Conservation (phyloP, 2,113 vertebrate species). For the Hyaena hyaena region DNA sequence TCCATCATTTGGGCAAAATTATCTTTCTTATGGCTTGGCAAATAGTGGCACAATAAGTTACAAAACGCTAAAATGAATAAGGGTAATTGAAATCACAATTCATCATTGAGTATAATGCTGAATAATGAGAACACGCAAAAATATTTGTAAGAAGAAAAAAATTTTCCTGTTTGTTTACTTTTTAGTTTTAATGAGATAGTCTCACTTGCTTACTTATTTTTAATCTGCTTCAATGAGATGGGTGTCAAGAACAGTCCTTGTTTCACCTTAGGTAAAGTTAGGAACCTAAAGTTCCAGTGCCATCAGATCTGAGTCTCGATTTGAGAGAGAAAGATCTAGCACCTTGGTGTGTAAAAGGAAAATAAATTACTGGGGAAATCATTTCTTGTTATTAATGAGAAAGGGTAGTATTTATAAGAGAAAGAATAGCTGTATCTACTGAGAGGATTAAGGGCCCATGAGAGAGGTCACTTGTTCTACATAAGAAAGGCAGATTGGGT, state of each 20-base stretch:
- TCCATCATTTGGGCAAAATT: neutral
- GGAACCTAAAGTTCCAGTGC: neutral
- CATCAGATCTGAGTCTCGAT: neutral
- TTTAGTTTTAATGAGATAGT: neutral
- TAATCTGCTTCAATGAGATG: neutral
- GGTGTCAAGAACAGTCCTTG: neutral
- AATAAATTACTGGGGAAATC: neutral
- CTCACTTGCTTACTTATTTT: slow-evolving; percentile 19
- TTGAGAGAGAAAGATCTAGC: neutral
- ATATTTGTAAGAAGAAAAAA: neutral
- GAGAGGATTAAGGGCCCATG: neutral
- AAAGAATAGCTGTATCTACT: neutral
- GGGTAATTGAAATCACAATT: neutral
- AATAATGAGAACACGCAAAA: neutral
- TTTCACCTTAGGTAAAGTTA: neutral
- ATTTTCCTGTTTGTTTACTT: neutral
- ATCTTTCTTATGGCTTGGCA: neutral
- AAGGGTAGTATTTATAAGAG: neutral
- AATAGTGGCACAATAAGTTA: neutral
- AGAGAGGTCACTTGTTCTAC: neutral
- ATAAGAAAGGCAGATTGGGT: neutral
- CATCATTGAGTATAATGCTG: neutral
- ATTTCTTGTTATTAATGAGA: neutral
- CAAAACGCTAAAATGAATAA: neutral
- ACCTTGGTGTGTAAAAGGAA: neutral